Conservation (phyloP, 2,888 invertebrate genomes). For the Serrognathus titanus region DNA sequence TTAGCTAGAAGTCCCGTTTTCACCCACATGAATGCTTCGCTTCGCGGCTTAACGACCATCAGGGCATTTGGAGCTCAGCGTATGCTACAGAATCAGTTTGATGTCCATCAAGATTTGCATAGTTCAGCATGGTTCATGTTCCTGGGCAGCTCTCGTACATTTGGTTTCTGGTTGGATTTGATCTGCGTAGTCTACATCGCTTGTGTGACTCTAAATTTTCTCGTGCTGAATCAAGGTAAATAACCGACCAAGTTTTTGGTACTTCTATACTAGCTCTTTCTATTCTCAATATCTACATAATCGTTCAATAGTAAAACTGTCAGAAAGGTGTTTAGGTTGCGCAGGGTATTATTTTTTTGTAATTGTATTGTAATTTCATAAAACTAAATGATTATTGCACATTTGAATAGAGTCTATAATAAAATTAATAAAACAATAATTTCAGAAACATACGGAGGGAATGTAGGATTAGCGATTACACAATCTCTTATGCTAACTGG, state of each 20-base stretch:
- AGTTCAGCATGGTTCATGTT: constrained; percentile 74
- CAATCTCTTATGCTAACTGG: constrained; percentile 41
- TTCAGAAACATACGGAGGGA: constrained; percentile 39
- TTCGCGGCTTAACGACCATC: constrained; percentile 76
- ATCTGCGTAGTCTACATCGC: constrained; percentile 63
- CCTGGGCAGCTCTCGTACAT: constrained; percentile 62
- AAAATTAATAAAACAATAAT: no score
- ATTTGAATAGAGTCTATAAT: no score
- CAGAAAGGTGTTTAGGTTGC: no score
- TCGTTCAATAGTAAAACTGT: no score
- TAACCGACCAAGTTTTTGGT: no score
- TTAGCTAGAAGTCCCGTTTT: constrained; percentile 71
- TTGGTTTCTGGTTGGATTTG: constrained; percentile 68
- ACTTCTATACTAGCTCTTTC: no score
- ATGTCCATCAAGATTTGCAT: constrained; percentile 62
- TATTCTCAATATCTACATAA: no score
- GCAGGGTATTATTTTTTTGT: no score
- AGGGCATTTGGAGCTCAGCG: constrained; percentile 66
- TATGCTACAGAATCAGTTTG: constrained; percentile 63
- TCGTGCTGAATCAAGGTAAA: constrained; percentile 12
- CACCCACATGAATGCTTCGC: constrained; percentile 68
- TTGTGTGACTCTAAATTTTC: constrained; percentile 22
- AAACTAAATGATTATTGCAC: no score
- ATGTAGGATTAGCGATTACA: constrained; percentile 43
- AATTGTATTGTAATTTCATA: no score